A percentile compares a stretch with the other conserved stretches of the same genome.
These are phyloP conservation scores for Spodoptera frugiperda DNA, from an alignment of 1,140 invertebrate species.

Conservation along the genomic window DNA sequence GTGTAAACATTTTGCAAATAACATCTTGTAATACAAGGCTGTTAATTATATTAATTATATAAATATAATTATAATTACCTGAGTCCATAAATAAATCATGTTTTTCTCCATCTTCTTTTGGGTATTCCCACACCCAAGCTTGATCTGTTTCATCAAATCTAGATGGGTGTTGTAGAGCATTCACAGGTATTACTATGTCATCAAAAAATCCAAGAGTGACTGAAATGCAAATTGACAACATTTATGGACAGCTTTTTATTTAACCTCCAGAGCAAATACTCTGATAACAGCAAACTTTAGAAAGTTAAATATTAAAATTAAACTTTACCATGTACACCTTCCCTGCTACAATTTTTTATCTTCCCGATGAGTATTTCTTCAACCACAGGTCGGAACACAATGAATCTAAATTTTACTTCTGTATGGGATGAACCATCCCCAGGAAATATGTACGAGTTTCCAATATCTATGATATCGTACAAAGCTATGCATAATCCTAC, in stretches of 20 bases:
- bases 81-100: slow-evolving; percentile 96
- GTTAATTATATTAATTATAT: too few relatives aligned
- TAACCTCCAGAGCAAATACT: too few relatives aligned
- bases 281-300: too few relatives aligned
- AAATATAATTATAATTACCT: too few relatives aligned
- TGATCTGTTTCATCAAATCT: slow-evolving; percentile 97
- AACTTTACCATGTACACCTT: slow-evolving; percentile 95
- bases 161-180: slow-evolving; percentile 95
- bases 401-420: slow-evolving; percentile 95
- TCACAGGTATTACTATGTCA: slow-evolving; percentile 96
- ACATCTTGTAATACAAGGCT: too few relatives aligned
- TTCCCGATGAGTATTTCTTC: slow-evolving; percentile 97
- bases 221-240: slow-evolving; percentile 86
- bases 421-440: slow-evolving; percentile 98
- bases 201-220: slow-evolving; percentile 98
- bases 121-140: slow-evolving; percentile 98
- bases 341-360: slow-evolving; percentile 95
- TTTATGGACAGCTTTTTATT: too few relatives aligned
- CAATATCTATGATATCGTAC: slow-evolving; percentile 94
- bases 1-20: too few relatives aligned
- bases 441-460: slow-evolving; percentile 96
- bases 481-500: slow-evolving; percentile 97
- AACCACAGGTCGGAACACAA: slow-evolving; percentile 97
- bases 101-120: slow-evolving; percentile 92
- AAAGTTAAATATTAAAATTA: background rate